phyloP scores from a whole-genome alignment of 2,113 vertebrate genomes.

The Falco punctatus region DNA sequence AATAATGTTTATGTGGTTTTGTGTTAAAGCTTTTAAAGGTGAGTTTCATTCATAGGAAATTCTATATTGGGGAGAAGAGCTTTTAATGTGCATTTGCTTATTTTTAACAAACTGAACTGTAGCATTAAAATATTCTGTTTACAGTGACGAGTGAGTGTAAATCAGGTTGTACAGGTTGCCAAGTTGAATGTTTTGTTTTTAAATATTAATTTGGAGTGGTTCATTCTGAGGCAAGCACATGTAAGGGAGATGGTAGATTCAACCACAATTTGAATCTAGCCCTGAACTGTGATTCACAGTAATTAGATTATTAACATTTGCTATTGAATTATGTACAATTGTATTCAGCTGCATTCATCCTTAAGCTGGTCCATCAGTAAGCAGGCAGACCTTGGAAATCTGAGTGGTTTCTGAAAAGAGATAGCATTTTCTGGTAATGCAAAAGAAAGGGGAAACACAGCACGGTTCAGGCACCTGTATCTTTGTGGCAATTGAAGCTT shows the following conservation, averaged over 20 bases:
- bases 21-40: background rate
- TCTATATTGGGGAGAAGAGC: background rate
- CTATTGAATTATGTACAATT: background rate
- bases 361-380: background rate
- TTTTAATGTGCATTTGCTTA: background rate
- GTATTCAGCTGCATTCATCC: background rate
- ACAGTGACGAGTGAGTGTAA: background rate
- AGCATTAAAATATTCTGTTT: background rate
- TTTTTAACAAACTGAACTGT: background rate
- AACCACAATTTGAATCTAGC: background rate
- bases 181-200: background rate
- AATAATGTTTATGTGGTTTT: background rate
- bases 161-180: background rate
- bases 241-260: background rate
- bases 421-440: background rate
- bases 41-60: background rate
- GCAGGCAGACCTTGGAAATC: background rate
- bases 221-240: background rate
- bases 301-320: conserved; percentile 33
- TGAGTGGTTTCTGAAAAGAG: background rate
- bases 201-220: background rate
- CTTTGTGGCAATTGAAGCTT: background rate
- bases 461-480: background rate
- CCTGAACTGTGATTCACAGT: background rate
- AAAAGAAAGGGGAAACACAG: background rate